Conservation (phyloP, 2,797 vertebrate genomes). For the Oreortyx pictus region DNA sequence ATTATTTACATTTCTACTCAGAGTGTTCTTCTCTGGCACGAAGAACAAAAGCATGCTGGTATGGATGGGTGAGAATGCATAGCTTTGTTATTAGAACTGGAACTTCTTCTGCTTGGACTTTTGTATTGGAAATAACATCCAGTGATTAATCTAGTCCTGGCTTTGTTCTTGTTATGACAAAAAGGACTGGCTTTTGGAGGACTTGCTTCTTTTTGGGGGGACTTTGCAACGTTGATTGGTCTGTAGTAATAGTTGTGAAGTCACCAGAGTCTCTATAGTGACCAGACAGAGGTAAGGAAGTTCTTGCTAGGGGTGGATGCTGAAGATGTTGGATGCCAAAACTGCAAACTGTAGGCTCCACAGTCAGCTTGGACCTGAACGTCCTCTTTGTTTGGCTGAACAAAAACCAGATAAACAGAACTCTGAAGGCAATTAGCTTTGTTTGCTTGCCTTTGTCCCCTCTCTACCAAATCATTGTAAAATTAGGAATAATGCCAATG, state of each 20-base stretch:
- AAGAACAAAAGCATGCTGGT: slow-evolving; percentile 55
- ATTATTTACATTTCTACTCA: slow-evolving; percentile 48
- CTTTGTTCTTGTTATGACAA: slow-evolving; percentile 55
- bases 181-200: slow-evolving; percentile 27
- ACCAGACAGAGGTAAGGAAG: slow-evolving; percentile 57
- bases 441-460: slow-evolving; percentile 66
- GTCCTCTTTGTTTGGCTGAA: slow-evolving; percentile 59
- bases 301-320: not conserved
- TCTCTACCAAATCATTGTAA: slow-evolving; percentile 59
- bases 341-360: slow-evolving; percentile 29
- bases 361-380: slow-evolving; percentile 54
- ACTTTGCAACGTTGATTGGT: slow-evolving; percentile 45
- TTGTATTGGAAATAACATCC: slow-evolving; percentile 63
- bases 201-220: slow-evolving; percentile 44
- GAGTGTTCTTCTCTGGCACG: not conserved
- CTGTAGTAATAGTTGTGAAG: slow-evolving; percentile 50
- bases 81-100: slow-evolving; percentile 59
- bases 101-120: slow-evolving; percentile 33
- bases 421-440: slow-evolving; percentile 62
- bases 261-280: slow-evolving; percentile 39
- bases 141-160: slow-evolving; percentile 67
- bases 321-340: slow-evolving; percentile 26
- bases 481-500: slow-evolving; percentile 66
- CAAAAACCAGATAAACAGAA: slow-evolving; percentile 61
- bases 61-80: slow-evolving; percentile 12